These are phyloP conservation scores for Dicranocentrus wangi DNA, from an alignment of 2,888 invertebrate species.

Conservation along the genomic window DNA sequence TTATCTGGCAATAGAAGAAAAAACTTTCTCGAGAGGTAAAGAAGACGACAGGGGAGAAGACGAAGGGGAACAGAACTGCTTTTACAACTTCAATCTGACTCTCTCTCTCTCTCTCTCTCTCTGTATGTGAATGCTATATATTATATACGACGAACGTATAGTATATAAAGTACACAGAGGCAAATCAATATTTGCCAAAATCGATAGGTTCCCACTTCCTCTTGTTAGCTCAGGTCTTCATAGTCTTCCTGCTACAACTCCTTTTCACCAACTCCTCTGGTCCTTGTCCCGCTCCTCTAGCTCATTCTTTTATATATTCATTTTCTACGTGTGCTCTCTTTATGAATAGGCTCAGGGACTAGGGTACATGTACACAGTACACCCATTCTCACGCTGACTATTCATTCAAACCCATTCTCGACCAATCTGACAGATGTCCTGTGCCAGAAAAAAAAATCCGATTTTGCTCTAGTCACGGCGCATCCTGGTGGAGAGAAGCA, in stretches of 20 bases:
- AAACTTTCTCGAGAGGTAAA: not conserved
- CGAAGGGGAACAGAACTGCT: not conserved
- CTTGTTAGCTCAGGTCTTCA: not conserved
- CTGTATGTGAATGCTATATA: not conserved
- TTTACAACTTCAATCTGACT: constrained; percentile 7
- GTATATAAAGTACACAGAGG: too few relatives aligned
- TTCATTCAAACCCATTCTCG: constrained; percentile 30
- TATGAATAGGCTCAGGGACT: too few relatives aligned
- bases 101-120: constrained; percentile 5
- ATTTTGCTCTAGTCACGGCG: too few relatives aligned
- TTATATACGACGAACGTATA: not conserved
- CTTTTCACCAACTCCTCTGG: not conserved
- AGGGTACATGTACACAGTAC: not conserved
- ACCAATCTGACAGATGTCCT: constrained; percentile 27
- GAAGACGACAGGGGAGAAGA: not conserved
- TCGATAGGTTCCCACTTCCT: constrained; percentile 55
- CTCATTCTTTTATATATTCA: too few relatives aligned
- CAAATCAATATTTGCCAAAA: constrained; percentile 52
- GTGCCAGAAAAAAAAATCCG: not conserved
- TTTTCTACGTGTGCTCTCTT: too few relatives aligned
- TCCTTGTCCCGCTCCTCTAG: not conserved
- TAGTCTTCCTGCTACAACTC: not conserved
- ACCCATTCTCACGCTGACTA: constrained; percentile 1
- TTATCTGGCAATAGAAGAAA: constrained; percentile 40
- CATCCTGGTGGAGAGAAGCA: too few relatives aligned